Percentiles rank a stretch among this genome's conserved stretches.
Conservation (phyloP, 2,888 invertebrate genomes). For the Coleophora flavipennella region DNA sequence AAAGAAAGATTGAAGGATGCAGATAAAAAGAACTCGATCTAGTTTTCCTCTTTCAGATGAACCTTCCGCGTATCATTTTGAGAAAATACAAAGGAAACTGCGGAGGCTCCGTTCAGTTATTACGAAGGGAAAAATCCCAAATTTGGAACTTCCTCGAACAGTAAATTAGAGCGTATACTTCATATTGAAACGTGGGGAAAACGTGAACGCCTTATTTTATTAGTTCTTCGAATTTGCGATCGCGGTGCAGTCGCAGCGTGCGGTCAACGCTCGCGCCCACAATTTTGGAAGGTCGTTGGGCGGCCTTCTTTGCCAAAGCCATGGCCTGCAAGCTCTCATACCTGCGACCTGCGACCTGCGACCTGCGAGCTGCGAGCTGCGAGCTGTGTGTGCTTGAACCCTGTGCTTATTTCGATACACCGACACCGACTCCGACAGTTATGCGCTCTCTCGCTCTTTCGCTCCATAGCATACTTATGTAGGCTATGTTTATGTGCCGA, state of each 20-base stretch:
- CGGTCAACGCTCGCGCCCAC: conserved; percentile 57
- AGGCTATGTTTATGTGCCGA: conserved; percentile 65
- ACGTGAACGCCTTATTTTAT: too few relatives aligned
- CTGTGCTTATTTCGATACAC: conserved; percentile 60
- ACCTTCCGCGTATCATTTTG: too few relatives aligned
- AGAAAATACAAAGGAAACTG: too few relatives aligned
- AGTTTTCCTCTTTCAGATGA: too few relatives aligned
- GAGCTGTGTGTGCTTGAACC: conserved; percentile 52
- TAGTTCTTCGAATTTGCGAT: background rate
- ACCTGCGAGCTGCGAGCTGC: conserved; percentile 26
- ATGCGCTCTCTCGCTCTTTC: conserved; percentile 64
- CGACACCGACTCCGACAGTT: conserved; percentile 48
- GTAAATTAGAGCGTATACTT: too few relatives aligned
- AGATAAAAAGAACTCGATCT: too few relatives aligned
- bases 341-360: conserved; percentile 25
- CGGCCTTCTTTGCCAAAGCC: conserved; percentile 65
- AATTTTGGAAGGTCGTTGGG: conserved; percentile 64
- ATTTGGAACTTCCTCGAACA: too few relatives aligned
- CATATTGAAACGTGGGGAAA: too few relatives aligned
- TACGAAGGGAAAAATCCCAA: too few relatives aligned
- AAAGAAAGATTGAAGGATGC: too few relatives aligned
- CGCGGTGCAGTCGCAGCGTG: conserved; percentile 11
- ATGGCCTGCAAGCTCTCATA: background rate
- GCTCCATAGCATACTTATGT: conserved; percentile 56
- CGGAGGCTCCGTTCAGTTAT: too few relatives aligned